Evolutionary conservation across 2,888 invertebrate species (phyloP), one percentile per base, ranked within the genome.

Genomic region (Gymnosoma rotundatum): DNA sequence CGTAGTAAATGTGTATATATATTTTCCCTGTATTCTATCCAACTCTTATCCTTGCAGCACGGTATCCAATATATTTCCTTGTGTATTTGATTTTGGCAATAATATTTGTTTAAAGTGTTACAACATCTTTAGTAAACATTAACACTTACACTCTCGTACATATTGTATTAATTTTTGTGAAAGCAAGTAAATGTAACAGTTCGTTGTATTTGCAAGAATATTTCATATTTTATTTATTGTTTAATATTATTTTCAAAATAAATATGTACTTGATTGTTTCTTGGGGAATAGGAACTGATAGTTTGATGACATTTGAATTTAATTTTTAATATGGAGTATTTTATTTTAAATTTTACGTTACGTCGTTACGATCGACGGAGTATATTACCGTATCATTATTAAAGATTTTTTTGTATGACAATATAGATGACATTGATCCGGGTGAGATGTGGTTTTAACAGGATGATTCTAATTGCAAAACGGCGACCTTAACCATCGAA

Each of bases 1-100:
- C 42, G 38, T 69, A 21, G 4, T n/a, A n/a, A n/a, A n/a, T n/a
- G n/a, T n/a, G 12, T 52, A 8, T 38, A 16, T 61, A 20, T n/a
- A 42, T 12, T 42, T 42, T 12, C 12, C 12, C 42, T 21, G 2
- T 36, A 66, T 36, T 6, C 4, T 25, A 25, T 8, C 18, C 8
- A 32, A 16, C 32, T 61, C 10, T 45, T 20, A 25, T 73, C n/a
- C 74, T 56, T 54, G 42, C 20, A 45, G 16, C 52, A 61, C 61
- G 69, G 32, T 42, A 69, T 69, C 9, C 78, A 60, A 66, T 70
- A 52, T 60, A 66, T 60, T 38, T 45, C 69, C 64, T 58, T 9
- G 58, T 52, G n/a, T 72, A 79, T 79, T 72, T 72, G 64, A 79
- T 72, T 79, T 79, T 79, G 66, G 48, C 78, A 79, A 66, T 66